Conservation (phyloP, 1,140 invertebrate species). For the Caenorhabditis tropicalis region DNA sequence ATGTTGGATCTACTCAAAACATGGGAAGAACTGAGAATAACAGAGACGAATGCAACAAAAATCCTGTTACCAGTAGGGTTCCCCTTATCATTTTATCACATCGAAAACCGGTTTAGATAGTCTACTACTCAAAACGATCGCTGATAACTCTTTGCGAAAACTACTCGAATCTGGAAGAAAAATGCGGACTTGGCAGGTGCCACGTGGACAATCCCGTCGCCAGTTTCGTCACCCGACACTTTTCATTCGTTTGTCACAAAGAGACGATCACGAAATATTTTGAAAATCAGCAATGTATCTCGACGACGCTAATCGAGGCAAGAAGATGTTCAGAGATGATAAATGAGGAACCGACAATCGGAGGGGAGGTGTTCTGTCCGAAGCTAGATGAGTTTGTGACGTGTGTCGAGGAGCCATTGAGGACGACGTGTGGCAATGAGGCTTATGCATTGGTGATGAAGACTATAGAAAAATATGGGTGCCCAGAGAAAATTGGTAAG, state of each 20-base stretch:
- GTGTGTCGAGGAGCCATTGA: neutral
- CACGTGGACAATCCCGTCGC: neutral
- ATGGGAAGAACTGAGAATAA: conserved; percentile 23
- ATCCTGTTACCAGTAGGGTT: conserved; percentile 26
- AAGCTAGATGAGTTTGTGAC: neutral
- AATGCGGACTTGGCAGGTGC: neutral
- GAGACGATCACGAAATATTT: neutral
- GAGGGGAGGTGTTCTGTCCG: conserved; percentile 21
- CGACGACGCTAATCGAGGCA: neutral
- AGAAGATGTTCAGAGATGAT: neutral
- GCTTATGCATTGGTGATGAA: conserved; percentile 39
- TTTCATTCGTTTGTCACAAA: neutral
- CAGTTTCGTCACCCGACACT: conserved; percentile 23
- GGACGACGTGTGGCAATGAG: neutral
- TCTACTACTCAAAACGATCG: neutral
- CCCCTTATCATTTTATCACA: neutral
- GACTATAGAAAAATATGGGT: conserved; percentile 16
- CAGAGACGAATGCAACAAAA: neutral
- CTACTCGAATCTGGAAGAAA: neutral
- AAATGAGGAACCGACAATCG: neutral
- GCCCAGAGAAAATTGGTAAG: conserved; percentile 2
- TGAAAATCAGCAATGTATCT: neutral
- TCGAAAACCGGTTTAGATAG: neutral
- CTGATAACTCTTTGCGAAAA: neutral
- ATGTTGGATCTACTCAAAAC: conserved; percentile 20